These are phyloP conservation scores for Diplogasteroides magnus DNA, from an alignment of 1,140 invertebrate genomes.

Conservation along the genomic window DNA sequence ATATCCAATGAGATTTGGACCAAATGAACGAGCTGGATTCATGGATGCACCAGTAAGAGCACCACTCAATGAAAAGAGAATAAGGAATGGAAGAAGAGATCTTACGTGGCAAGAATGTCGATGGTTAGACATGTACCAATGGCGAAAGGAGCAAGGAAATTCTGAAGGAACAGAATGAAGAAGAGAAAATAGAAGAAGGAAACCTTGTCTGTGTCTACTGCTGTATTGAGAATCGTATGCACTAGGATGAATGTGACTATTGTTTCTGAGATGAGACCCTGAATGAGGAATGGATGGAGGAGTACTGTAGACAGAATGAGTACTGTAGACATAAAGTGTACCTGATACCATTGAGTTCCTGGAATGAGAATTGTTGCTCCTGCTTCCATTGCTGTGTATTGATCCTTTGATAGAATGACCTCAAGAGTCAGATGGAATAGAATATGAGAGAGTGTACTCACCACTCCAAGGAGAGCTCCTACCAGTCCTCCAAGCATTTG, in stretches of 20 bases:
- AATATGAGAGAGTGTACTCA: constrained; percentile 13
- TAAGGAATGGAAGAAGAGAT: neutral
- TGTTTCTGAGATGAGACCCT: constrained; percentile 48
- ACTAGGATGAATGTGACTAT: constrained; percentile 54
- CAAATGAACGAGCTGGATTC: constrained; percentile 58
- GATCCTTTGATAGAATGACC: constrained; percentile 14
- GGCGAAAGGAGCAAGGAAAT: constrained; percentile 49
- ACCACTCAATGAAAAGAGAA: constrained; percentile 30
- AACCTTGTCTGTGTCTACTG: constrained; percentile 45
- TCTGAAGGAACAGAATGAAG: too few species aligned
- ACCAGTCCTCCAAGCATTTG: constrained; percentile 55
- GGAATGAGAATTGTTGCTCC: constrained; percentile 19
- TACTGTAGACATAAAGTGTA: neutral
- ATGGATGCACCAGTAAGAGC: constrained; percentile 56
- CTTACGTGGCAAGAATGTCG: constrained; percentile 49
- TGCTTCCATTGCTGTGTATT: constrained; percentile 21
- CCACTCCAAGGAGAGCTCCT: constrained; percentile 52
- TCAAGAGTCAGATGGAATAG: neutral
- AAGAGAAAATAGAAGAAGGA: too few species aligned
- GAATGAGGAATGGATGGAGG: neutral
- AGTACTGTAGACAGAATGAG: neutral
- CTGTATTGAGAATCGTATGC: constrained; percentile 50
- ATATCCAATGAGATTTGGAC: constrained; percentile 53
- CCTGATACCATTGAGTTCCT: constrained; percentile 16
- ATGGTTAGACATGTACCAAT: constrained; percentile 55